Evolutionary conservation across 2,888 invertebrate genomes (phyloP).

Genomic region (Nematopogon swammerdamellus): DNA sequence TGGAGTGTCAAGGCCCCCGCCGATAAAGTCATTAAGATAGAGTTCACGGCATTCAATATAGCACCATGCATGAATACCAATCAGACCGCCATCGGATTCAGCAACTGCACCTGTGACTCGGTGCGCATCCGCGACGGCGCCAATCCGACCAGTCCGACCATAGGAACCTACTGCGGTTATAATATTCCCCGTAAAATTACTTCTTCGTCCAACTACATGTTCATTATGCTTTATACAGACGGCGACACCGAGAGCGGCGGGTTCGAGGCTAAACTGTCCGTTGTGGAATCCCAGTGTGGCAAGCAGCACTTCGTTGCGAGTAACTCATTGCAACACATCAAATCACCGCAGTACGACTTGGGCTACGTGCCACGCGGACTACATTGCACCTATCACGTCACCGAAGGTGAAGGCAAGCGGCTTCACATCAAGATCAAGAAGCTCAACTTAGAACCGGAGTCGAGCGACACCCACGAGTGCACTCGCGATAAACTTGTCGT

Average conservation of each 20-base stretch:
- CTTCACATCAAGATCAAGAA: slow-evolving; percentile 24
- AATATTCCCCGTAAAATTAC: slow-evolving; percentile 48
- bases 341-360: slow-evolving; percentile 29
- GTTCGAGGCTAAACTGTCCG: slow-evolving; percentile 56
- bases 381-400: slow-evolving; percentile 20
- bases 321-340: slow-evolving; percentile 19
- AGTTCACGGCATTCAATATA: slow-evolving; percentile 52
- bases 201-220: slow-evolving; percentile 61
- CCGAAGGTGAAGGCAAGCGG: slow-evolving; percentile 21
- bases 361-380: slow-evolving; percentile 30
- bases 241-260: slow-evolving; percentile 59
- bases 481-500: slow-evolving; percentile 32
- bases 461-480: slow-evolving; percentile 20
- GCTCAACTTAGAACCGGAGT: slow-evolving; percentile 25
- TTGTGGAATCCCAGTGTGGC: slow-evolving; percentile 36
- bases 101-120: slow-evolving; percentile 67
- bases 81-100: slow-evolving; percentile 31
- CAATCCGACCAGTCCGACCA: slow-evolving; percentile 60
- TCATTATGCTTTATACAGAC: slow-evolving; percentile 66
- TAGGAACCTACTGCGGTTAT: slow-evolving; percentile 69
- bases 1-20: slow-evolving; percentile 64
- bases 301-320: slow-evolving; percentile 18
- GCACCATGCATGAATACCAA: slow-evolving; percentile 37
- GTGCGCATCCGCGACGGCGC: slow-evolving; percentile 73
- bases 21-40: slow-evolving; percentile 61